phyloP scores from a whole-genome alignment of 2,797 vertebrate genomes.

The Taenioides sp. region DNA sequence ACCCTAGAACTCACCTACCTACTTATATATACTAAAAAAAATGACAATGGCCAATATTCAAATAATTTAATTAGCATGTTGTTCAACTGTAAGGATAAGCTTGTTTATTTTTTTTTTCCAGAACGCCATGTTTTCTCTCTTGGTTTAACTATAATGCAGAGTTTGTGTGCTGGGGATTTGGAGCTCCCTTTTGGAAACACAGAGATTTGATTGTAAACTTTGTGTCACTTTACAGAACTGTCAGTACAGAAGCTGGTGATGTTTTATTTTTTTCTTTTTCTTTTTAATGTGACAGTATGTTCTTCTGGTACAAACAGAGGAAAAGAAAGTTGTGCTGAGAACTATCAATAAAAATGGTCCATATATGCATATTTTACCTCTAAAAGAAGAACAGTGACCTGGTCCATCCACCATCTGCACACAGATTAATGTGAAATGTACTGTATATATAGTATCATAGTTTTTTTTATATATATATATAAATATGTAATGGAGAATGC shows the following conservation, averaged over 20 bases:
- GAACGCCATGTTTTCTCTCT: constrained; percentile 34
- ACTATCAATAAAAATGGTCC: neutral
- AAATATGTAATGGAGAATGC: neutral
- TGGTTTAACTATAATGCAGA: constrained; percentile 20
- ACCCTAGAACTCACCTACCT: too few relatives aligned
- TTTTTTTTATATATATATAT: neutral
- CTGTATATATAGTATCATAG: neutral
- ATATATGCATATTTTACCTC: neutral
- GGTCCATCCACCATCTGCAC: neutral
- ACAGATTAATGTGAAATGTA: neutral
- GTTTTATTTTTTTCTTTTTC: constrained; percentile 44
- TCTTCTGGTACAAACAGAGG: constrained; percentile 40
- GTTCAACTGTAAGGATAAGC: neutral
- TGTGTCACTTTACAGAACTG: constrained; percentile 38
- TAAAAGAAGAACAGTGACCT: neutral
- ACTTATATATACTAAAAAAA: too few relatives aligned
- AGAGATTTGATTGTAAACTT: constrained; percentile 52
- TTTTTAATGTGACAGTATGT: constrained; percentile 47
- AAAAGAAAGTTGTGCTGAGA: constrained; percentile 27
- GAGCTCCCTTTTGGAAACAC: constrained; percentile 23
- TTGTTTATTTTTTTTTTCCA: neutral
- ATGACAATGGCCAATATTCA: too few relatives aligned
- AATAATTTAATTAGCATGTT: neutral
- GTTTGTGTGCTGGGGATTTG: neutral
- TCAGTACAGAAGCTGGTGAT: constrained; percentile 47